Percentiles rank a stretch among this genome's conserved stretches.
Evolutionary conservation across 2,113 vertebrate genomes (phyloP).

Genomic region (Stigmatopora argus): DNA sequence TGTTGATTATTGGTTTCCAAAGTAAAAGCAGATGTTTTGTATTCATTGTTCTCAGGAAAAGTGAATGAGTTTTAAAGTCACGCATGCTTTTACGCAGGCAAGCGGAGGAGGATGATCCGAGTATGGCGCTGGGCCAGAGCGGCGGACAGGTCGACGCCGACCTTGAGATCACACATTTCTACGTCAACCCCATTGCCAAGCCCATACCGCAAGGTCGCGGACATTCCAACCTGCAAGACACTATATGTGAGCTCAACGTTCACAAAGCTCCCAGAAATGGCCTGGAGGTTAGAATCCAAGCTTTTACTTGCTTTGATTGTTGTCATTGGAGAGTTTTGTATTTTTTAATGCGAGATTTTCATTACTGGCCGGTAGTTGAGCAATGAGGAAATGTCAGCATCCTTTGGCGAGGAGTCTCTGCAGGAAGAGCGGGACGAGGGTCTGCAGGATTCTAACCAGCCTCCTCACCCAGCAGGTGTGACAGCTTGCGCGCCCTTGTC

Average conservation of each 20-base stretch:
- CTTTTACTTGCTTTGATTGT: too few species aligned
- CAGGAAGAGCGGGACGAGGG: slow-evolving; percentile 82
- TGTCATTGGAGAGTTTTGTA: neutral
- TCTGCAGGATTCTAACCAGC: slow-evolving; percentile 45
- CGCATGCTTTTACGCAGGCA: slow-evolving; percentile 32
- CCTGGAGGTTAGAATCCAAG: slow-evolving; percentile 71
- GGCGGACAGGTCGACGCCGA: slow-evolving; percentile 65
- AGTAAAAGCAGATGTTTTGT: too few species aligned
- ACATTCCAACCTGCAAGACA: slow-evolving; percentile 79
- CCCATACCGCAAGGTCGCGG: slow-evolving; percentile 76
- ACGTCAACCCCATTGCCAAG: slow-evolving; percentile 85
- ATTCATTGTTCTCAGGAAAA: too few species aligned
- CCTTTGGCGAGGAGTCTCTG: slow-evolving; percentile 83
- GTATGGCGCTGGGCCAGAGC: slow-evolving; percentile 60
- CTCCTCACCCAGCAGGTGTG: slow-evolving; percentile 84
- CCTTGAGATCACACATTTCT: slow-evolving; percentile 79
- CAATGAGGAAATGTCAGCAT: slow-evolving; percentile 77
- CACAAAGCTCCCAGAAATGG: slow-evolving; percentile 70
- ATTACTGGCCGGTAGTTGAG: slow-evolving; percentile 59
- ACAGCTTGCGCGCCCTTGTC: neutral
- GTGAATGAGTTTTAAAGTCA: neutral
- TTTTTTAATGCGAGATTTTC: neutral
- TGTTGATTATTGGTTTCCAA: too few species aligned
- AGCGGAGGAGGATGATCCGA: slow-evolving; percentile 67
- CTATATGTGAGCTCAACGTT: slow-evolving; percentile 83